A percentile compares a stretch with the other conserved stretches of the same genome.
These are phyloP conservation scores for Steatornis caripensis DNA, from an alignment of 2,113 vertebrate genomes.

Conservation along the genomic window DNA sequence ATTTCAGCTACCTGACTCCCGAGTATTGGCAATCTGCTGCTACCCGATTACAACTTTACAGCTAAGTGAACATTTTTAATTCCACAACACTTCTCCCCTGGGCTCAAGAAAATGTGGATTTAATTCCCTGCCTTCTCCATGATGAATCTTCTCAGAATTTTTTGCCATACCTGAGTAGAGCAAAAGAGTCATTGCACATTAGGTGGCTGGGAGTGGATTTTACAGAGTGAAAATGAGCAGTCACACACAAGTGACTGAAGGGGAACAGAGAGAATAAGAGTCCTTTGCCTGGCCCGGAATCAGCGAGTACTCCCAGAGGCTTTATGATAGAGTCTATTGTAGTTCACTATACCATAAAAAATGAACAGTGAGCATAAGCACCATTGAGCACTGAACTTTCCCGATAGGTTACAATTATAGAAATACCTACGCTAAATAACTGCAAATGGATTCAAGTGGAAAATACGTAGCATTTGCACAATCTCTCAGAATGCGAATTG, in stretches of 20 bases:
- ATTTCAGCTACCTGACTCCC: neutral
- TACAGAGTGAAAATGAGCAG: neutral
- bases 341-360: neutral
- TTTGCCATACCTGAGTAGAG: neutral
- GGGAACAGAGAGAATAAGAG: neutral
- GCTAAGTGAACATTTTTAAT: neutral
- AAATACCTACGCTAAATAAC: neutral
- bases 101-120: neutral
- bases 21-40: neutral
- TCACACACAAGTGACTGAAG: neutral
- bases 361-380: neutral
- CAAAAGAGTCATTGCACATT: neutral
- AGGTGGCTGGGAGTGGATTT: neutral
- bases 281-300: neutral
- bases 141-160: neutral
- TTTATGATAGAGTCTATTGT: neutral
- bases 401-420: neutral
- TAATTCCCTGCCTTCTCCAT: neutral
- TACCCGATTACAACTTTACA: neutral
- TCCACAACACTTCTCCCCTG: neutral
- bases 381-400: neutral
- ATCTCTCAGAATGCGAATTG: neutral
- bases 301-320: neutral
- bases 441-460: neutral
- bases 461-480: neutral